phyloP scores from a whole-genome alignment of 2,888 invertebrate genomes.

The Athetis lepigone region DNA sequence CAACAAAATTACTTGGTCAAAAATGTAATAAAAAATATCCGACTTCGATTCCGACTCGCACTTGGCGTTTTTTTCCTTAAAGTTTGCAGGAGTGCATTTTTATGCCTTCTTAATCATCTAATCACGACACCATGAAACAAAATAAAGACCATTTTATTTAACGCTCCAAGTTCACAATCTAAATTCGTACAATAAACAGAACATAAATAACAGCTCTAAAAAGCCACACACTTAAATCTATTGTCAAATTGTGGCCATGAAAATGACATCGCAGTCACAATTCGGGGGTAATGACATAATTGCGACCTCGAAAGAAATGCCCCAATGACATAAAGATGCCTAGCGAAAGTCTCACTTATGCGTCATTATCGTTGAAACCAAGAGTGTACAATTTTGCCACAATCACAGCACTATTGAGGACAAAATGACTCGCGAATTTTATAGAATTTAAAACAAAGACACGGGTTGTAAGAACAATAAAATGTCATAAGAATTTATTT shows the following conservation, averaged over 20 bases:
- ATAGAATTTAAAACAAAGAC: constrained; percentile 10
- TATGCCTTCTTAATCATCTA: background rate
- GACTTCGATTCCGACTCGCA: too few species aligned
- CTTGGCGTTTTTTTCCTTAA: too few species aligned
- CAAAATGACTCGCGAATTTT: constrained; percentile 34
- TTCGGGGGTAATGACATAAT: constrained; percentile 65
- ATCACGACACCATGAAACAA: background rate
- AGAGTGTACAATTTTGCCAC: constrained; percentile 63
- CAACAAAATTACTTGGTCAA: too few species aligned
- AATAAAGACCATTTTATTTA: background rate
- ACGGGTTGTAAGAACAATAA: constrained; percentile 20
- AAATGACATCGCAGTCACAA: constrained; percentile 37
- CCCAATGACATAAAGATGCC: constrained; percentile 65
- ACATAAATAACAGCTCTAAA: constrained; percentile 8
- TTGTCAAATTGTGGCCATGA: constrained; percentile 38
- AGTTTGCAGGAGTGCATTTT: too few species aligned
- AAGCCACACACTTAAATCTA: constrained; percentile 32
- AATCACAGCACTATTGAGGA: constrained; percentile 52
- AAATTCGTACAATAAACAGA: constrained; percentile 18
- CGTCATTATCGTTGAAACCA: constrained; percentile 60
- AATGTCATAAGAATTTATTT: too few species aligned
- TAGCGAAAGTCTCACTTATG: constrained; percentile 64
- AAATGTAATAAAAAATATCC: too few species aligned
- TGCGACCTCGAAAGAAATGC: constrained; percentile 59
- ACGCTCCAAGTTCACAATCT: background rate